Conservation (phyloP, 2,113 vertebrate genomes). For the Lepisosteus oculatus region DNA sequence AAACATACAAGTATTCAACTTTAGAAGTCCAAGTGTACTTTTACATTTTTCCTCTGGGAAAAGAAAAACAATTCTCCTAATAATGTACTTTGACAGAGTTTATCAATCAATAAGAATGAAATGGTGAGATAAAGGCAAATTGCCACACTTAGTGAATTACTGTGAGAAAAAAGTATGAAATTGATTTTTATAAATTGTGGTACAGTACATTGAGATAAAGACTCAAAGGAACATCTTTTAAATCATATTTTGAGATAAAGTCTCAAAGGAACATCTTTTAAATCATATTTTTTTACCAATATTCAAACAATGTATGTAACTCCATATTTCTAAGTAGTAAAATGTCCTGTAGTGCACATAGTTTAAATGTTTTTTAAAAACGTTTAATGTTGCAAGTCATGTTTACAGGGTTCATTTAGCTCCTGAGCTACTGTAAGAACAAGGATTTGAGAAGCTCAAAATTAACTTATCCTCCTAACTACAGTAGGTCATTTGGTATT, state of each 20-base stretch:
- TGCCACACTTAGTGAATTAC: not conserved
- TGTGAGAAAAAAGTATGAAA: not conserved
- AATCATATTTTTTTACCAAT: no score
- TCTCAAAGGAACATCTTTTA: not conserved
- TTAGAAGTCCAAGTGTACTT: not conserved
- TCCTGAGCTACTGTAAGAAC: no score
- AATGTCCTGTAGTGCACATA: no score
- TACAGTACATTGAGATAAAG: not conserved
- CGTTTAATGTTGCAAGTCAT: no score
- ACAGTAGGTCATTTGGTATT: no score
- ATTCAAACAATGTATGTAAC: no score
- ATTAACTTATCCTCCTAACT: no score
- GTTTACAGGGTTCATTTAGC: no score
- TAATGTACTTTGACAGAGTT: not conserved
- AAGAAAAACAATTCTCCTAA: not conserved
- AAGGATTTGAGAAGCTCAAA: no score
- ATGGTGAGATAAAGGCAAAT: not conserved
- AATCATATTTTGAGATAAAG: constrained; percentile 13
- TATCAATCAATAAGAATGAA: constrained; percentile 8
- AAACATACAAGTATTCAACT: not conserved
- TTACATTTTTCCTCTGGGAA: not conserved
- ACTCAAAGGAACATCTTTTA: not conserved
- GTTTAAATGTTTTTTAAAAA: no score
- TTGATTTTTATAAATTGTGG: not conserved
- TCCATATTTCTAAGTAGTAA: no score